Evolutionary conservation across 2,888 invertebrate species (phyloP), one percentile per base, ranked within the genome.

Genomic region (Eudemis profundana): DNA sequence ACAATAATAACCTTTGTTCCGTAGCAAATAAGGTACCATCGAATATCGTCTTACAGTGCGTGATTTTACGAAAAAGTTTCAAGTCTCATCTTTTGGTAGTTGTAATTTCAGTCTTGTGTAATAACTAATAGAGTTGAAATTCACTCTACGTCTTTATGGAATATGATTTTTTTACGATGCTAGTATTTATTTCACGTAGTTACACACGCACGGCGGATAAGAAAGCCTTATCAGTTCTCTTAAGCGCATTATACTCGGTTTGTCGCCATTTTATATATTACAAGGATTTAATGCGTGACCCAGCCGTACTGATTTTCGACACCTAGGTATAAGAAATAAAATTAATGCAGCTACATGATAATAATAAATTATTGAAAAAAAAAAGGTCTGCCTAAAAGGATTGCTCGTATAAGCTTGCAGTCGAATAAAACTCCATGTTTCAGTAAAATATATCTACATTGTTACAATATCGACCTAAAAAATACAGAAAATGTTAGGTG

Each of bases 161-260:
- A 1, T 4, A 53, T 33, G 15, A n/a, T 21, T 12, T 23, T 14
- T 29, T n/a, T 33, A 7, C 1, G 19, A 21, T 40, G 42, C 17
- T 29, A 40, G 40, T 50, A 40, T 57, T 64, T 59, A 59, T 44
- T 59, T 38, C 46, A 47, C 33, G 42, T n/a, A 27, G 40, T 53
- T 47, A 29, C 53, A 50, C 56, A 44, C 56, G 23, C 42, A 27
- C 29, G 65, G 61, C 65, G 73, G 72, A 76, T 78, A 76, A 77
- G 67, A 78, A 78, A 82, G 62, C 81, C 81, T 76, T 83, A 83
- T 75, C 78, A 69, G 68, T 72, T 66, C 66, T 59, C 65, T 71
- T 77, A 77, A 77, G 63, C 61, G 70, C 69, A 68, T 70, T 68
- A 50, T 17, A 57, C 62, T 57, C 68, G 68, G 64, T 61, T 64